These are phyloP conservation scores for Apostichopus japonicus DNA, from an alignment of 35 echinoderm and acorn worm genomes.

Conservation along the genomic window DNA sequence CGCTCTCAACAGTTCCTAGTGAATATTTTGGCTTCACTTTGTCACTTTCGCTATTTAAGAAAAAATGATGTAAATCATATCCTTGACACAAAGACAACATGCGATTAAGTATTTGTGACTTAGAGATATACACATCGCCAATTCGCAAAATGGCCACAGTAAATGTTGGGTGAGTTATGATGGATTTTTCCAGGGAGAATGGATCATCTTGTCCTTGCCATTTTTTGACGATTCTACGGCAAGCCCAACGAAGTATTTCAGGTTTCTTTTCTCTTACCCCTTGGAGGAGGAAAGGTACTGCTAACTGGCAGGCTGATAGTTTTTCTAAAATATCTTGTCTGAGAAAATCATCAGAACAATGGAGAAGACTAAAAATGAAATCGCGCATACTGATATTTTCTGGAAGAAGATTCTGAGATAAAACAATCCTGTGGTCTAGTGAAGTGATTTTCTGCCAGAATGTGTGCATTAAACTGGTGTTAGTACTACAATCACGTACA, in stretches of 20 bases:
- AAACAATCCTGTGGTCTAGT: no score
- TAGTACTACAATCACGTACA: no score
- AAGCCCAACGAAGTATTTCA: conserved; percentile 2
- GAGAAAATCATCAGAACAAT: conserved; percentile 13
- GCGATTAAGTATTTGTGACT: conserved; percentile 27
- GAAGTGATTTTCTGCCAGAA: no score
- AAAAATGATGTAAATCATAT: not conserved
- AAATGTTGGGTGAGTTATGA: not conserved
- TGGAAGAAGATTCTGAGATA: no score
- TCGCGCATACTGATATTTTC: no score
- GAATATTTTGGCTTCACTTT: conserved; percentile 19
- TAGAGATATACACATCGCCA: conserved; percentile 14
- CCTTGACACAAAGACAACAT: not conserved
- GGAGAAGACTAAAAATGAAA: no score
- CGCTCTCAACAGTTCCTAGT: not conserved
- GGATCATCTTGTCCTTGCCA: not conserved
- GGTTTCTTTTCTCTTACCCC: not conserved
- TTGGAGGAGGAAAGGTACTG: conserved; percentile 13
- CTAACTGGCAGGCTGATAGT: conserved; percentile 42
- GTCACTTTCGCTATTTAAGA: not conserved
- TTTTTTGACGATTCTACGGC: not conserved
- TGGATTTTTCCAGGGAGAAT: not conserved
- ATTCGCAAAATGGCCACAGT: conserved; percentile 6
- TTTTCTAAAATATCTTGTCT: conserved; percentile 47
- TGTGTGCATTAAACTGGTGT: not conserved